Conservation (phyloP, 2,113 vertebrate genomes). For the Thalassarche chlororhynchos region DNA sequence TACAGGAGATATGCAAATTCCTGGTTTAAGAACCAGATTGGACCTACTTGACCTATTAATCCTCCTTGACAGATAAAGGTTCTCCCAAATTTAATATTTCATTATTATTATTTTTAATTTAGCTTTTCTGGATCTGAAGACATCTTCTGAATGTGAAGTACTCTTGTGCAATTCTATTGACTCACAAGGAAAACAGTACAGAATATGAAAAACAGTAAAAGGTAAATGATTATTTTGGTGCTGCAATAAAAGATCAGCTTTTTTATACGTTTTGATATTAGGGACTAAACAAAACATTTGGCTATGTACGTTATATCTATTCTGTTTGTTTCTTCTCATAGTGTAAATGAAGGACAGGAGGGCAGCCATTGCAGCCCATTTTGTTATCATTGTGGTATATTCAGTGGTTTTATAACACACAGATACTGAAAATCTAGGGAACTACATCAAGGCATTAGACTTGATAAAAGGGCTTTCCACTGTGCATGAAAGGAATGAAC, state of each 20-base stretch:
- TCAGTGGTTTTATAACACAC: neutral
- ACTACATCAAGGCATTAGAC: neutral
- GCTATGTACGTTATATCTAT: neutral
- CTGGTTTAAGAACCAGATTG: neutral
- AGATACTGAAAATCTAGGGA: neutral
- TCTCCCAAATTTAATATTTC: neutral
- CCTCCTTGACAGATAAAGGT: neutral
- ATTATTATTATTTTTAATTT: neutral
- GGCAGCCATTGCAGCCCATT: neutral
- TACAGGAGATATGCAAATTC: neutral
- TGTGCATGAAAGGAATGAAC: neutral
- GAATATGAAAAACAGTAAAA: neutral
- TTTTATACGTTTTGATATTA: neutral
- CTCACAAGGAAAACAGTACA: neutral
- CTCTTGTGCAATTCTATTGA: neutral
- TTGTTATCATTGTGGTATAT: neutral
- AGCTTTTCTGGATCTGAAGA: neutral
- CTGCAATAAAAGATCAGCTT: neutral
- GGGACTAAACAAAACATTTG: neutral
- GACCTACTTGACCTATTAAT: neutral
- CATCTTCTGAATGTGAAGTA: neutral
- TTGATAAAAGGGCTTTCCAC: neutral
- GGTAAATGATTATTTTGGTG: neutral
- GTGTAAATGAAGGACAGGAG: neutral
- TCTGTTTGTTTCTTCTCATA: neutral